Percentiles rank a stretch among this genome's conserved stretches.
phyloP scores from a whole-genome alignment of 2,888 invertebrate genomes.

The Ernsta delagoae region DNA sequence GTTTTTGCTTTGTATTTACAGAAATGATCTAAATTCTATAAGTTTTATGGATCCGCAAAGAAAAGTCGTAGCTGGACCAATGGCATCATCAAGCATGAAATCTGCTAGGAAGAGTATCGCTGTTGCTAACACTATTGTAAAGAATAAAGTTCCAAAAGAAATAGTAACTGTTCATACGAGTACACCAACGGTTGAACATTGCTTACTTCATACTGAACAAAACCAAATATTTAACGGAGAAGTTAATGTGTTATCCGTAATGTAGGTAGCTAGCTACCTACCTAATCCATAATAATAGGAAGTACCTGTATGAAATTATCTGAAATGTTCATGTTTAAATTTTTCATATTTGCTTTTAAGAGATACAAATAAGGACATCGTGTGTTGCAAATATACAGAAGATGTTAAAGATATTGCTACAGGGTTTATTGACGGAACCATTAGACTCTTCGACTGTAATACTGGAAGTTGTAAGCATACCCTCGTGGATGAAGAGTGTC shows the following conservation, averaged over 20 bases:
- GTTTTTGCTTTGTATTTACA: too few species aligned
- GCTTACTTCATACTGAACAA: slow-evolving; percentile 59
- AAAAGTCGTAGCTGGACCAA: slow-evolving; percentile 62
- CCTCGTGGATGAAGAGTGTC: slow-evolving; percentile 83
- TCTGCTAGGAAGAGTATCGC: slow-evolving; percentile 62
- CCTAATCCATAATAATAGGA: too few species aligned
- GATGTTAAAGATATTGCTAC: slow-evolving; percentile 84
- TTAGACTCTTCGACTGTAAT: slow-evolving; percentile 81
- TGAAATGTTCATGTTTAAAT: too few species aligned
- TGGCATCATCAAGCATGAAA: slow-evolving; percentile 60
- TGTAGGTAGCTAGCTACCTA: too few species aligned
- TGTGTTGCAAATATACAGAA: slow-evolving; percentile 87
- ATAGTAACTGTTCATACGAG: slow-evolving; percentile 67
- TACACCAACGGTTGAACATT: slow-evolving; percentile 64
- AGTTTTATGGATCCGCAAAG: slow-evolving; percentile 67
- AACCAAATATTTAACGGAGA: slow-evolving; percentile 71
- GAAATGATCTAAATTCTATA: slow-evolving; percentile 16
- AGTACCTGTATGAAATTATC: not conserved
- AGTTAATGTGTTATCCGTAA: slow-evolving; percentile 71
- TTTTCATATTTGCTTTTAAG: slow-evolving; percentile 51
- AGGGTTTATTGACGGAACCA: slow-evolving; percentile 86
- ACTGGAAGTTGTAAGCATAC: slow-evolving; percentile 75
- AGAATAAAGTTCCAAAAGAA: slow-evolving; percentile 60
- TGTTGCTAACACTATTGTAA: slow-evolving; percentile 52
- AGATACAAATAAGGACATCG: slow-evolving; percentile 79